Evolutionary conservation across 2,888 invertebrate genomes (phyloP), one percentile per base, ranked within the genome.

Genomic region (Epirrhoe alternata): DNA sequence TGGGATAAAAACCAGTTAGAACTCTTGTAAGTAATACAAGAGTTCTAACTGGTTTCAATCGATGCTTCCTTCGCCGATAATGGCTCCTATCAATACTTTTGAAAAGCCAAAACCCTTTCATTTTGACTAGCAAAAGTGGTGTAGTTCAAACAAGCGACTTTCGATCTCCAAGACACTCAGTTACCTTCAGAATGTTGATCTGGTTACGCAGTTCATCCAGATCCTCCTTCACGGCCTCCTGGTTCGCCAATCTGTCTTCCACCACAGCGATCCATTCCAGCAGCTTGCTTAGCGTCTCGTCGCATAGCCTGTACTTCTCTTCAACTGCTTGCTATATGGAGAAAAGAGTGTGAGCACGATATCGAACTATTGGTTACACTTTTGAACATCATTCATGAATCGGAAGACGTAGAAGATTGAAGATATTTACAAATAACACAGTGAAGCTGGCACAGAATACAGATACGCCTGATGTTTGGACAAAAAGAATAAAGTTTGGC

Each of bases 301-400:
- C 97, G 90, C 98, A 98, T 79, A 97, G 94, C 85, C 97, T 97
- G 94, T 98, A 98, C 90, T 98, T 98, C 88, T 98, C 98, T 92
- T 98, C 97, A 78, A 98, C 97, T 83, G 98, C 98, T 97, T 98
- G 97, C 98, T 98, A 94, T 75, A 89, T 75, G 77, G 86, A 68
- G 66, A 54, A 53, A 72, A 76, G 71, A 82, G 33, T 30, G 10
- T 12, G 51, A 56, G 65, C 64, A 62, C 17, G 38, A 45, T 7
- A 10, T 7, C 31, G 17, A 47, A 45, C 3, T 49, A 53, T 52
- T 16, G 42, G 38, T 5, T 61, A 62, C 45, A 66, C 49, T 64
- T 62, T 42, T 62, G 53, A 69, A 68, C 68, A 63, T 60, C 55
- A 12, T 51, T 56, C 64, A 54, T 51, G 4, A 61, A 16, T 59